Base-by-base conservation (phyloP, 2,888 invertebrate species). In the Ganaspis brasiliensis region DNA sequence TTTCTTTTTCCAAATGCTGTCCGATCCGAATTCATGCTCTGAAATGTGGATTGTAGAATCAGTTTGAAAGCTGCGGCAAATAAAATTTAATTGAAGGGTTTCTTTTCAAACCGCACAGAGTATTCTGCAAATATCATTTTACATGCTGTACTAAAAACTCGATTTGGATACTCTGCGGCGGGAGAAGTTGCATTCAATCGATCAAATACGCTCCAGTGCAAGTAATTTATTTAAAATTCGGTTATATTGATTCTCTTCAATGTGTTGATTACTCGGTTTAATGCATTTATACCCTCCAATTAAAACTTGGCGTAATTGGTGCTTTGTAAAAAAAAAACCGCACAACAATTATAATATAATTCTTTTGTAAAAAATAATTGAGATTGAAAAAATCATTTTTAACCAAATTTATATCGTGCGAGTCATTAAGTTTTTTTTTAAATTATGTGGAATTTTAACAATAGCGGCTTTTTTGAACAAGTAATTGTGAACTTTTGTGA, bases 31-130 rank as follows among this genome's bases (percentile, higher is more conserved):
- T 63, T 63, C 63, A 40, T 21, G 63, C 63, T 63, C 40, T 37
- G 40, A 63, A 63, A 63, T 63, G 63, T 40, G 63, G 35, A 63
- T 37, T 63, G 63, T 40, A 16, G 21, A 63, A 63, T 63, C 63
- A 63, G 63, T 63, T 63, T 40, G 40, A 21, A 40, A 63, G 63
- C 63, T 63, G 63, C 63, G 21, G 63, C 40, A 63, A 63, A 63
- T 63, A 63, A 63, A 63, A 63, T 63, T 63, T 63, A 63, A 63
- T 63, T 63, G 63, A 40, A 40, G 37, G 63, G 63, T 63, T 63
- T 63, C 63, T 63, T 40, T 63, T 40, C 63, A 63, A 63, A 63
- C 63, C 40, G 40, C 37, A 37, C 63, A 63, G 40, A 12, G 40
- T 12, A 63, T 19, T 63, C 63, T 63, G 40, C 37, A 63, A 63